A percentile compares a stretch with the other conserved stretches of the same genome.
phyloP scores from a whole-genome alignment of 2,113 vertebrate genomes.

The Dendropsophus ebraccatus region DNA sequence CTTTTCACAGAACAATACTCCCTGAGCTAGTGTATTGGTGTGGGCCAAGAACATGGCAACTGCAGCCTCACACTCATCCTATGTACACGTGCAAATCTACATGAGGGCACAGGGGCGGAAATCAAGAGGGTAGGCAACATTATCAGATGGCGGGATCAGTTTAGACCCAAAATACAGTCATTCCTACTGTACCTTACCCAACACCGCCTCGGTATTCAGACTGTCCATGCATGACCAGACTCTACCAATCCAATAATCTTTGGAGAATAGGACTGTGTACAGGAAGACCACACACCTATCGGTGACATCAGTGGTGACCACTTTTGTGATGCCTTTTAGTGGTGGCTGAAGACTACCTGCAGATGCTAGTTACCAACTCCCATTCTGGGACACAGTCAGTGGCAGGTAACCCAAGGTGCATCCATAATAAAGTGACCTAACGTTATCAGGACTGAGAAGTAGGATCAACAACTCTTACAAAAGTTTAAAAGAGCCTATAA shows the following conservation, averaged over 20 bases:
- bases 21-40: background rate
- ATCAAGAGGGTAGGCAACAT: background rate
- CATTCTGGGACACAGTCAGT: background rate
- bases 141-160: background rate
- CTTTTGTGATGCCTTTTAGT: background rate
- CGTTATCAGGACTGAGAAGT: background rate
- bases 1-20: background rate
- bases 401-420: background rate
- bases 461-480: background rate
- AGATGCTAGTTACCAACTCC: background rate
- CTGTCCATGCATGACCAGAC: background rate
- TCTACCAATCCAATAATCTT: background rate
- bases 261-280: no score
- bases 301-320: no score
- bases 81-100: background rate
- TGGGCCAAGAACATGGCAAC: background rate
- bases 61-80: background rate
- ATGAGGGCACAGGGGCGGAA: background rate
- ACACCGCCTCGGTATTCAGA: no score
- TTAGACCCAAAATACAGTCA: background rate
- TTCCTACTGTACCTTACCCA: no score
- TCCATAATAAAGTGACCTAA: background rate
- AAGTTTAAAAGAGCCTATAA: background rate
- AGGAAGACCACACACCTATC: no score
- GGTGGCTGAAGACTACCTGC: background rate